Conservation (phyloP, 2,113 vertebrate species). For the Geococcyx californianus region DNA sequence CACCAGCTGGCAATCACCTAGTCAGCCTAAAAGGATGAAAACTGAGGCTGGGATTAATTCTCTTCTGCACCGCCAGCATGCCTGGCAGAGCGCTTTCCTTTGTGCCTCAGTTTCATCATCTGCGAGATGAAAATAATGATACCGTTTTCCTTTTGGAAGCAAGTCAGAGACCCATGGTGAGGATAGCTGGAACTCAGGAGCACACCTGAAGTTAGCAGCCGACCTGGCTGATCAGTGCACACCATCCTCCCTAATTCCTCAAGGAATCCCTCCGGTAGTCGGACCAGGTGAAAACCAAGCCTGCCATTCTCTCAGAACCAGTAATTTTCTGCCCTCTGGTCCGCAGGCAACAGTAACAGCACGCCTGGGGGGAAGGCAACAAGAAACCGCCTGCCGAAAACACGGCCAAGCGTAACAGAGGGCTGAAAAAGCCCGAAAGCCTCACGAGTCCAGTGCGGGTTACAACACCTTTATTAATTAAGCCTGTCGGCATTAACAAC, state of each 20-base stretch:
- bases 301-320: not conserved
- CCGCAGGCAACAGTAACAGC: not conserved
- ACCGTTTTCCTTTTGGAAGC: not conserved
- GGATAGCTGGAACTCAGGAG: not conserved
- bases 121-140: not conserved
- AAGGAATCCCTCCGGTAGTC: not conserved
- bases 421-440: not conserved
- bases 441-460: not conserved
- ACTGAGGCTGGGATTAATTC: not conserved
- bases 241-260: not conserved
- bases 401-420: fast-evolving
- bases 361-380: fast-evolving
- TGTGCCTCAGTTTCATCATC: conserved; percentile 31
- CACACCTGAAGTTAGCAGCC: fast-evolving
- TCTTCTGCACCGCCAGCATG: not conserved
- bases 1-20: not conserved
- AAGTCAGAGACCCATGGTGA: not conserved
- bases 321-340: not conserved
- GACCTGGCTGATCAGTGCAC: too few relatives aligned
- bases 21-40: not conserved
- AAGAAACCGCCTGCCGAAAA: not conserved
- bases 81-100: not conserved
- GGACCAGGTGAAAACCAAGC: too few relatives aligned
- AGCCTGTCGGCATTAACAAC: fast-evolving
- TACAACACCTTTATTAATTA: not conserved